Base-by-base conservation (phyloP, 1,140 invertebrate genomes). In the Aphaenogaster rudis region DNA sequence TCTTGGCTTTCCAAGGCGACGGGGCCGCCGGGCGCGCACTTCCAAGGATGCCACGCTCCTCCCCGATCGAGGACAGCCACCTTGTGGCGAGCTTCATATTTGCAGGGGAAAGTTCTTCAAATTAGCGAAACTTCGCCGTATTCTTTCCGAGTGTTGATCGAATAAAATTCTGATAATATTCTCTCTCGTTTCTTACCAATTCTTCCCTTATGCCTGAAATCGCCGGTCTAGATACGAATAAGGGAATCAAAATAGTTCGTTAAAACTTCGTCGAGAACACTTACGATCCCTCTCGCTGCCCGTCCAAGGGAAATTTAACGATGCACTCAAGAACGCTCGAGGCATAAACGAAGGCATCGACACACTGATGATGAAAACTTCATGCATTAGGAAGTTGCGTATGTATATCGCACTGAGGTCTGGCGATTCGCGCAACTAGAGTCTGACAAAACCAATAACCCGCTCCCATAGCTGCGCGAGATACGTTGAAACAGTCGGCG, bases 211-310 rank as follows among this genome's bases (percentile, higher is more conserved):
- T 61, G 11, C 45, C 45, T 61, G 9, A 17, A 63, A 28, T 61
- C 4, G 17, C 28, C 15, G 48, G 48, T 28, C 61, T 9, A 36
- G 57, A 48, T 64, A 36, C 21, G 74, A 61, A 36, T 63, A 84
- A 84, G 67, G 7, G 86, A 36, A 72, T 77, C 72, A 66, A 84
- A 88, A 82, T 87, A 85, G 87, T 88, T 91, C 82, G 78, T 91
- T 91, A 91, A 91, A 91, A 91, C 77, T 91, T 91, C 63, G 42
- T 88, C 72, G 82, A 91, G 82, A 48, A 91, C 86, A 66, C 86
- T 90, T 61, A 50, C 50, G 33, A 63, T 48, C 50, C 50, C 17
- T 50, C 36, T 9, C 13, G n/a, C 0, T 50, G 48, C 36, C 54
- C n/a, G 50, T 48, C 42, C 36, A 33, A 48, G 81, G 36, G 54